phyloP scores from a whole-genome alignment of 2,797 vertebrate species.

The Peromyscus eremicus region DNA sequence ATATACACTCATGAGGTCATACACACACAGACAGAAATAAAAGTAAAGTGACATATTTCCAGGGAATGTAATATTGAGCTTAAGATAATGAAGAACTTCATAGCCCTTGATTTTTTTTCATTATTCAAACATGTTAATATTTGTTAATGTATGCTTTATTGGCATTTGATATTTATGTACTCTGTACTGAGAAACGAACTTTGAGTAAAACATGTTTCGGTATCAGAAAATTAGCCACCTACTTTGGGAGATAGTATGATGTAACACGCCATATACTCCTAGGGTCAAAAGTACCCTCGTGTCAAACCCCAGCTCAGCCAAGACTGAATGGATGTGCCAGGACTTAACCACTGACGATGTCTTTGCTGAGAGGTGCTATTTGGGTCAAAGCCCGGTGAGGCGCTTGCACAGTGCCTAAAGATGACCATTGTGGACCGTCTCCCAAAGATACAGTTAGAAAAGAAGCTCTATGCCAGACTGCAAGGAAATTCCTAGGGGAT shows the following conservation, averaged over 20 bases:
- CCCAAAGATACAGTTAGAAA: background rate
- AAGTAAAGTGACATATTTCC: background rate
- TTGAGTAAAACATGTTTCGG: background rate
- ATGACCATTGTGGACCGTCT: background rate
- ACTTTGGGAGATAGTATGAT: background rate
- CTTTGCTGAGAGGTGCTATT: background rate
- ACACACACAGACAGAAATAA: background rate
- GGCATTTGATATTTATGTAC: background rate
- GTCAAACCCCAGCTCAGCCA: constrained; percentile 22
- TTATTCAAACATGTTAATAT: constrained; percentile 9
- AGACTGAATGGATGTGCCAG: background rate
- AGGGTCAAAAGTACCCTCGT: background rate
- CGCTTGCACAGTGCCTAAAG: background rate
- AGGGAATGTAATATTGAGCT: background rate
- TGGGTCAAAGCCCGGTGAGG: background rate
- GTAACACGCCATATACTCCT: background rate
- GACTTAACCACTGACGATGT: background rate
- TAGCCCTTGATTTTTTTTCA: background rate
- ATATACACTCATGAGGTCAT: background rate
- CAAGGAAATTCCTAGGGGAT: background rate
- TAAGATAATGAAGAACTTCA: background rate
- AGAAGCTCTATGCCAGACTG: background rate
- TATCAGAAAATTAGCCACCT: background rate
- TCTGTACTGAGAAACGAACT: constrained; percentile 19
- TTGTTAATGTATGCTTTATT: background rate